Conservation (phyloP, 53 echinoderm and acorn worm species). For the Henricia sp. region DNA sequence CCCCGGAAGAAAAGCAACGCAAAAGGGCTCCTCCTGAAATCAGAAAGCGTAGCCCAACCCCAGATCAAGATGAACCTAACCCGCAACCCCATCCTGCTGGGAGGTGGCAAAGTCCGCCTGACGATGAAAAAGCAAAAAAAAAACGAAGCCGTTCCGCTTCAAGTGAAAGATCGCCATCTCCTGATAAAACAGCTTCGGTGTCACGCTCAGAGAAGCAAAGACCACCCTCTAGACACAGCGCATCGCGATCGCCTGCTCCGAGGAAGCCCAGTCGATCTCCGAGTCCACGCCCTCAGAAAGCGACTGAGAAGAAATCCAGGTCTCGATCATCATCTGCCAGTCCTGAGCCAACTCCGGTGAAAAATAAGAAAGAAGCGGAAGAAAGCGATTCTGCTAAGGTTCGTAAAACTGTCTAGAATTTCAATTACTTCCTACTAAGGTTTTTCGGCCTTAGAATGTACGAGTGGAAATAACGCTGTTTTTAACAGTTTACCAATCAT, state of each 20-base stretch:
- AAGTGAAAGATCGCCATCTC: conserved; percentile 38
- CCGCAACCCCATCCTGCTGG: conserved; percentile 34
- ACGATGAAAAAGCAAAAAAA: not conserved
- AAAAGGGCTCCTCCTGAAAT: conserved; percentile 15
- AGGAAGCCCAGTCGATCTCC: conserved; percentile 44
- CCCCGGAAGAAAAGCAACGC: conserved; percentile 29
- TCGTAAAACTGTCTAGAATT: too few relatives aligned
- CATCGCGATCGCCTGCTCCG: conserved; percentile 35
- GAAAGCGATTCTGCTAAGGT: conserved; percentile 76
- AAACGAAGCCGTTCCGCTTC: conserved; percentile 7
- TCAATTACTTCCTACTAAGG: too few relatives aligned
- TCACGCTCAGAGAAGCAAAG: conserved; percentile 29
- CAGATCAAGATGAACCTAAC: conserved; percentile 1
- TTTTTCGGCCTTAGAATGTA: too few relatives aligned
- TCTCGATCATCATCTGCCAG: conserved; percentile 61
- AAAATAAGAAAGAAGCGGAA: conserved; percentile 55
- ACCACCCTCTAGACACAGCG: conserved; percentile 1
- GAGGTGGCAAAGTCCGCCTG: conserved; percentile 34
- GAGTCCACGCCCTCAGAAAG: conserved; percentile 46
- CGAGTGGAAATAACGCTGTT: too few relatives aligned
- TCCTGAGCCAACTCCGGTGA: conserved; percentile 56
- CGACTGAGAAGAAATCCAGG: conserved; percentile 48
- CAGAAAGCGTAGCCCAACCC: conserved; percentile 10
- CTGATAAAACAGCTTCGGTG: conserved; percentile 12
- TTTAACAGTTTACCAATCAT: too few relatives aligned